phyloP scores from a whole-genome alignment of 1,140 invertebrate species.

The Caerostris extrusa region DNA sequence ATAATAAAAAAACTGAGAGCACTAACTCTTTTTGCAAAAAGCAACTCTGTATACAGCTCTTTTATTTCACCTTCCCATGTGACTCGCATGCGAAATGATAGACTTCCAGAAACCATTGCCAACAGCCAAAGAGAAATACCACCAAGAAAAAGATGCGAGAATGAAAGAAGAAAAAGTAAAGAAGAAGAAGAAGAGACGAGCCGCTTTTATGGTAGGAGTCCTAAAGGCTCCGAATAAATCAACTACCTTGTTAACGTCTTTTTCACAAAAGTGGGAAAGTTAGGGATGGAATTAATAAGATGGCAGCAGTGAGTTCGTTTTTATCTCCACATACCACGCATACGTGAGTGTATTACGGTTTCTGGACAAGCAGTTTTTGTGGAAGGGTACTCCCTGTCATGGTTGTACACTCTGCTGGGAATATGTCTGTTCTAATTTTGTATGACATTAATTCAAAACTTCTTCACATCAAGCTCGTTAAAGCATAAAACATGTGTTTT shows the following conservation, averaged over 20 bases:
- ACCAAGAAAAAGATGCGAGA: background rate
- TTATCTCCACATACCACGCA: slow-evolving; percentile 51
- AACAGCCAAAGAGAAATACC: slow-evolving; percentile 8
- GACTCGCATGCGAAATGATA: slow-evolving; percentile 53
- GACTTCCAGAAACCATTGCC: slow-evolving; percentile 19
- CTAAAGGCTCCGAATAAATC: slow-evolving; percentile 61
- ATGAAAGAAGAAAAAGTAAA: background rate
- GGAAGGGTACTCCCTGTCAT: background rate
- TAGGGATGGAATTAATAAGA: slow-evolving; percentile 69
- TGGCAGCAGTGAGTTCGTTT: slow-evolving; percentile 17
- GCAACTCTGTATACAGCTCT: background rate
- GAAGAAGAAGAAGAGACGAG: background rate
- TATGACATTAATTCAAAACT: background rate
- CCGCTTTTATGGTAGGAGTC: slow-evolving; percentile 45
- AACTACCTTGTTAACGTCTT: slow-evolving; percentile 72
- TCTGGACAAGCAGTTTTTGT: background rate
- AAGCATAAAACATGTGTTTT: no score
- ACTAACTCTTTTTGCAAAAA: background rate
- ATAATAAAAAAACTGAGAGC: background rate
- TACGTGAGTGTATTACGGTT: slow-evolving; percentile 32
- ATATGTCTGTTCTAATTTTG: background rate
- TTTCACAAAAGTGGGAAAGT: slow-evolving; percentile 64
- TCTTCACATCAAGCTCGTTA: no score
- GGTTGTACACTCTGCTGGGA: background rate
- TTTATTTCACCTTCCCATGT: slow-evolving; percentile 43